Evolutionary conservation across 2,888 invertebrate genomes (phyloP), one percentile per base, ranked within the genome.

Genomic region (Pandemis cinnamomeana): DNA sequence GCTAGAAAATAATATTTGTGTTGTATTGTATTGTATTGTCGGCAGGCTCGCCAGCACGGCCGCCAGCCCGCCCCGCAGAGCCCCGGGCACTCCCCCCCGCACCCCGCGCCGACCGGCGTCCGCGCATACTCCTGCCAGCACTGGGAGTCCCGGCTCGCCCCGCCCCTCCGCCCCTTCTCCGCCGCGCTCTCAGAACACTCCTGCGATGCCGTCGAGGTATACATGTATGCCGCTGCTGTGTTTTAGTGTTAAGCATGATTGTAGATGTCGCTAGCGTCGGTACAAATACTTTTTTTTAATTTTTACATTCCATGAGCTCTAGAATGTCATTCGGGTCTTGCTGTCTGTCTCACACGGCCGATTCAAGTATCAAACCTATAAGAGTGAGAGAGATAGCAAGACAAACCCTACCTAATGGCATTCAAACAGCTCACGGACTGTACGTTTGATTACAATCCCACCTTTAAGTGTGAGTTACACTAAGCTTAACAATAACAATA

Each of bases 71-170:
- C 87, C 92, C 93, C 90, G 94, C 89, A 87, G 91, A 94, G 91
- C 89, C 93, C 88, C 94, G 93, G 83, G 91, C 90, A 80, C 92
- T 95, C 89, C 86, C 93, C 93, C 85, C 84, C 93, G 89, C 90
- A 95, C 92, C 89, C 95, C 90, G 89, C 94, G 84, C 95, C 94
- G 81, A 91, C 89, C 90, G 95, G 93, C 90, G 95, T 95, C 89
- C 95, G 93, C 87, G 94, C 91, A 82, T 95, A 91, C 94, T 95
- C 92, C 88, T 95, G 92, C 94, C 95, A 92, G 89, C 95, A 94
- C 87, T 95, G 91, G 95, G 96, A 95, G 87, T 91, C 95, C 78
- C 92, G 94, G 77, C 95, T 94, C 84, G 95, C 92, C 81, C 95
- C 88, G 76, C 89, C 89, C 88, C 89, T 89, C 88, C 86, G 88